Evolutionary conservation across 2,113 vertebrate genomes (phyloP).

Genomic region (Dinomys branickii): DNA sequence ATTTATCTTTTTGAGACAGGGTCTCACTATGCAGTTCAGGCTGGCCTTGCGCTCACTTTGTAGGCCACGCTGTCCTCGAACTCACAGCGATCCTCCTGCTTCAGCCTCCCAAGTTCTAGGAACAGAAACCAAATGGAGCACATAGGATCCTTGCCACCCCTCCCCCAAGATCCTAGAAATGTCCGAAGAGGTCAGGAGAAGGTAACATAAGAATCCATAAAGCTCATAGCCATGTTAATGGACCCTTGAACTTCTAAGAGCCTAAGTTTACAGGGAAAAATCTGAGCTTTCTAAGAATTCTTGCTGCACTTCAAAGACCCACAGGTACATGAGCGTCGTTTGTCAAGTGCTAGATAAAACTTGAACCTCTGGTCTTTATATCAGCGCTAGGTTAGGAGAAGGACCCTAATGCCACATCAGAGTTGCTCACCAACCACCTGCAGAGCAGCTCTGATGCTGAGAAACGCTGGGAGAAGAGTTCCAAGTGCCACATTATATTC

Average conservation of each 20-base stretch:
- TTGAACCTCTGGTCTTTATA: neutral
- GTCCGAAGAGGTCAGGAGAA: neutral
- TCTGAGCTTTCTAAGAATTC: neutral
- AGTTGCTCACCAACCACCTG: neutral
- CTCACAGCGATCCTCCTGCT: too few species aligned
- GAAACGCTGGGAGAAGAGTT: neutral
- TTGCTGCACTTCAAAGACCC: neutral
- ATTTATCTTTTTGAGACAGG: neutral
- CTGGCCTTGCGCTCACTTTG: too few species aligned
- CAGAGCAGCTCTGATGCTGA: neutral
- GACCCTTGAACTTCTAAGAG: slow-evolving; percentile 12
- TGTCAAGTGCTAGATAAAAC: neutral
- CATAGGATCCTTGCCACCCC: neutral
- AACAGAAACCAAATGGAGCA: neutral
- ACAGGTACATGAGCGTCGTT: neutral
- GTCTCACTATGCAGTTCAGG: too few species aligned
- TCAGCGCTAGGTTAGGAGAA: neutral
- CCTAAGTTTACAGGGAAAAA: neutral
- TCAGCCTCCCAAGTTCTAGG: neutral
- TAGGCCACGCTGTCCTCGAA: too few species aligned
- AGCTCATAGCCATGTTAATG: neutral
- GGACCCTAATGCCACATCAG: neutral
- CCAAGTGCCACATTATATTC: too few species aligned
- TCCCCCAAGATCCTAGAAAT: neutral
- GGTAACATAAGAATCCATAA: neutral